Conservation (phyloP, 1,140 invertebrate genomes). For the Mylabris phalerata region DNA sequence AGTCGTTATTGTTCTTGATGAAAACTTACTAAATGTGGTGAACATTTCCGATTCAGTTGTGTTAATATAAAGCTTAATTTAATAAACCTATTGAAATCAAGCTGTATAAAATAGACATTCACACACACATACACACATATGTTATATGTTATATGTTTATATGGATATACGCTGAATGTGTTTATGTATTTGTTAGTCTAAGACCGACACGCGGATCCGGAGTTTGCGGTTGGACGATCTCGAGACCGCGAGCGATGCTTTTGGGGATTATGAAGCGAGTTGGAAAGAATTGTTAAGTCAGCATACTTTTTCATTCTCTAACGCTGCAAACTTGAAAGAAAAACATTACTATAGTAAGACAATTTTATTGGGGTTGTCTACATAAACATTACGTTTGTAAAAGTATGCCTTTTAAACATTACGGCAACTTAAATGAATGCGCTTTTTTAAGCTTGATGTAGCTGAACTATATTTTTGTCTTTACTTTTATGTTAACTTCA, state of each 20-base stretch:
- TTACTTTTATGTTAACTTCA: conserved; percentile 1
- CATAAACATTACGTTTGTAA: conserved; percentile 23
- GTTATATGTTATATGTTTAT: background rate
- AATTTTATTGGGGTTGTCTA: conserved; percentile 26
- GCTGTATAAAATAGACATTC: no score
- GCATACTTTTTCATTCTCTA: conserved; percentile 28
- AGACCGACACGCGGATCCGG: conserved; percentile 14
- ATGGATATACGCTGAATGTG: background rate
- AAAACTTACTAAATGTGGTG: no score
- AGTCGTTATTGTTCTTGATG: no score
- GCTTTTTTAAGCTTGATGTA: conserved; percentile 24
- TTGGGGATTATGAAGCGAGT: conserved; percentile 29
- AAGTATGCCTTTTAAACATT: conserved; percentile 21
- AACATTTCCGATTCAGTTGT: no score
- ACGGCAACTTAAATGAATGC: conserved; percentile 20
- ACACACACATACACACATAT: background rate
- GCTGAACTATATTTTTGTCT: conserved; percentile 15
- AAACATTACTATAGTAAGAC: conserved; percentile 24
- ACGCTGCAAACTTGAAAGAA: conserved; percentile 19
- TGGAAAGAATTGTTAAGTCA: conserved; percentile 30
- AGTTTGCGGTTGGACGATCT: conserved; percentile 19
- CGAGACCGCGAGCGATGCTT: conserved; percentile 25
- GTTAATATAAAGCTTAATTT: no score
- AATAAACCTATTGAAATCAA: no score
- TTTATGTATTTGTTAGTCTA: conserved; percentile 1